Evolutionary conservation across 2,888 invertebrate genomes (phyloP).

Genomic region (Stenurella melanura): DNA sequence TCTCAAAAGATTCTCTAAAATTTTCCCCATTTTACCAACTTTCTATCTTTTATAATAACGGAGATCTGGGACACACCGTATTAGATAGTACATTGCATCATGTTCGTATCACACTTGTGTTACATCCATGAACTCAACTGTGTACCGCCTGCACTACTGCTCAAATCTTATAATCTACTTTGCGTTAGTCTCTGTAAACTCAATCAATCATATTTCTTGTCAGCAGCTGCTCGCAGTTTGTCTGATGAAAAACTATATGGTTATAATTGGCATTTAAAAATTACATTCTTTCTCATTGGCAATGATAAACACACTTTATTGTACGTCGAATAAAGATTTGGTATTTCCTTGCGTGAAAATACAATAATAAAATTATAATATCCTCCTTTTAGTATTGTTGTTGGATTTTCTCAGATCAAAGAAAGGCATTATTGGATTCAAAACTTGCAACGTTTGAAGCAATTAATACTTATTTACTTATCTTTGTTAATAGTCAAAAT

Average conservation of each 20-base stretch:
- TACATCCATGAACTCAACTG: no score
- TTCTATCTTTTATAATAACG: no score
- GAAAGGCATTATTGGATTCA: not conserved
- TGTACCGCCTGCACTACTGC: no score
- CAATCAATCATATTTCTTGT: slow-evolving; percentile 33
- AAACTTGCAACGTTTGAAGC: not conserved
- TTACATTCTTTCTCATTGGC: slow-evolving; percentile 22
- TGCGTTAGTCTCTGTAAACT: slow-evolving; percentile 32
- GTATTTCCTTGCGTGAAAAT: not conserved
- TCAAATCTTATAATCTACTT: slow-evolving; percentile 32
- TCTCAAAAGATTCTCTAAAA: no score
- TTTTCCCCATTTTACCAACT: no score
- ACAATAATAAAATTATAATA: not conserved
- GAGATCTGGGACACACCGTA: no score
- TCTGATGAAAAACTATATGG: slow-evolving; percentile 18
- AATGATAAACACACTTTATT: not conserved
- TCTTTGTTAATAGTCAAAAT: not conserved
- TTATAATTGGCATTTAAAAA: slow-evolving; percentile 28
- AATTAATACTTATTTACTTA: not conserved
- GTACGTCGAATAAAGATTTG: not conserved
- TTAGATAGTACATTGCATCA: no score
- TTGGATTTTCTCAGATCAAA: not conserved
- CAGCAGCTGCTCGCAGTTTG: slow-evolving; percentile 17
- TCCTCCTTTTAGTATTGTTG: not conserved
- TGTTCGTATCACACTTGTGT: no score